Percentiles rank a stretch among this genome's conserved stretches.
phyloP scores from a whole-genome alignment of 1,140 invertebrate genomes.

The Caenorhabditis brenneri region DNA sequence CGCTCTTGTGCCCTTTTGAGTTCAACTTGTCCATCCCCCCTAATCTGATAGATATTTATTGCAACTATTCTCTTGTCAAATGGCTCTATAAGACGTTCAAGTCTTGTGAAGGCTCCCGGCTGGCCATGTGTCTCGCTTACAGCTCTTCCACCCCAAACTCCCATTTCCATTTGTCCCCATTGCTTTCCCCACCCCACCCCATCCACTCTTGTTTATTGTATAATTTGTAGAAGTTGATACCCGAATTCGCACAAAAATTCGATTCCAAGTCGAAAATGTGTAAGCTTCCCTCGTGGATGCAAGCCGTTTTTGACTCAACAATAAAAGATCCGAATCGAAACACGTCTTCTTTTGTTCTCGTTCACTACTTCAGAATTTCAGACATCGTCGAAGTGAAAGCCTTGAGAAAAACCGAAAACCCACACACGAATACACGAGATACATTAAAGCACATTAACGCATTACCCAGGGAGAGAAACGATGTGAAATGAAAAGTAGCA shows the following conservation, averaged over 20 bases:
- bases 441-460: slow-evolving; percentile 34
- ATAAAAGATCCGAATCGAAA: slow-evolving; percentile 31
- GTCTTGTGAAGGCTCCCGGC: slow-evolving; percentile 38
- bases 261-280: not conserved
- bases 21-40: slow-evolving; percentile 7
- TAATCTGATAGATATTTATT: slow-evolving; percentile 36
- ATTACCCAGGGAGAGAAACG: not conserved
- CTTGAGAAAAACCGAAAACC: slow-evolving; percentile 25
- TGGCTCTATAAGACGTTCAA: not conserved
- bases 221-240: slow-evolving; percentile 38
- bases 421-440: not conserved
- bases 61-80: slow-evolving; percentile 27
- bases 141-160: not conserved
- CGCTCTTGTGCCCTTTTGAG: slow-evolving; percentile 5
- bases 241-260: slow-evolving; percentile 14
- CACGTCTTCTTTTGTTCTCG: not conserved
- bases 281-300: slow-evolving; percentile 7
- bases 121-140: slow-evolving; percentile 42
- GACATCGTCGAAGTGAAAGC: not conserved
- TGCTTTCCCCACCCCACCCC: not conserved
- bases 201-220: slow-evolving; percentile 1
- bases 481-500: slow-evolving; percentile 20
- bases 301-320: not conserved
- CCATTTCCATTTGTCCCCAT: not conserved
- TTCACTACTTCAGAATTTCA: not conserved